Evolutionary conservation across 2,888 invertebrate species (phyloP).

Genomic region (Fragum whitleyi): DNA sequence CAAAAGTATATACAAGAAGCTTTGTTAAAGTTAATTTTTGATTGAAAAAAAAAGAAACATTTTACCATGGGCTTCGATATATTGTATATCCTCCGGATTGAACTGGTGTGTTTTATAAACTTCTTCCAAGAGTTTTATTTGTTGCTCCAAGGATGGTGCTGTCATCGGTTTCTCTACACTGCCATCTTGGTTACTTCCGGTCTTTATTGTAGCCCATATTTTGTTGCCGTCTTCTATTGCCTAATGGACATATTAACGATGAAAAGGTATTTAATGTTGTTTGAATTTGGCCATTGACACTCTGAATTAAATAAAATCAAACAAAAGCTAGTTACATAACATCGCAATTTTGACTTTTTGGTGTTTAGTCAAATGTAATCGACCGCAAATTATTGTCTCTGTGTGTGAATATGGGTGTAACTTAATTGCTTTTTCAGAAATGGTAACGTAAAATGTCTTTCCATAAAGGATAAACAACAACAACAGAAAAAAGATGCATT

Average conservation of each 20-base stretch:
- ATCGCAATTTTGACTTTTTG: neutral
- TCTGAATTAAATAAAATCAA: neutral
- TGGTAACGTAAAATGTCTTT: too few species aligned
- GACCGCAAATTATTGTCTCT: neutral
- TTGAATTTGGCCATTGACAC: neutral
- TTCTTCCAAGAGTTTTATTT: conserved; percentile 38
- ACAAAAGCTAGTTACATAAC: neutral
- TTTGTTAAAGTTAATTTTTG: too few species aligned
- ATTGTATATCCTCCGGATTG: conserved; percentile 45
- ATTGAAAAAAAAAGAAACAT: too few species aligned
- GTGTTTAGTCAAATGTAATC: neutral
- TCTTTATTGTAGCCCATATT: conserved; percentile 55
- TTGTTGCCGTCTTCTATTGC: conserved; percentile 42
- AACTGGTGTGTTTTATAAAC: conserved; percentile 43
- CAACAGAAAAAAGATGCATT: too few species aligned
- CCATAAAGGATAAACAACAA: too few species aligned
- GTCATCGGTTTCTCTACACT: conserved; percentile 52
- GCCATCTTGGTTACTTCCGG: conserved; percentile 62
- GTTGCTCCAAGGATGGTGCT: conserved; percentile 58
- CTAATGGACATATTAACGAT: too few species aligned
- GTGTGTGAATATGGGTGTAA: too few species aligned
- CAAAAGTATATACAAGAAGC: too few species aligned
- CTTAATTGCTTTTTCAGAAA: too few species aligned
- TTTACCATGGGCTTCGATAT: conserved; percentile 57
- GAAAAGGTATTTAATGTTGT: neutral